Percentiles rank a stretch among this genome's conserved stretches.
Conservation (phyloP, 1,140 invertebrate species). For the Nephotettix cincticeps region DNA sequence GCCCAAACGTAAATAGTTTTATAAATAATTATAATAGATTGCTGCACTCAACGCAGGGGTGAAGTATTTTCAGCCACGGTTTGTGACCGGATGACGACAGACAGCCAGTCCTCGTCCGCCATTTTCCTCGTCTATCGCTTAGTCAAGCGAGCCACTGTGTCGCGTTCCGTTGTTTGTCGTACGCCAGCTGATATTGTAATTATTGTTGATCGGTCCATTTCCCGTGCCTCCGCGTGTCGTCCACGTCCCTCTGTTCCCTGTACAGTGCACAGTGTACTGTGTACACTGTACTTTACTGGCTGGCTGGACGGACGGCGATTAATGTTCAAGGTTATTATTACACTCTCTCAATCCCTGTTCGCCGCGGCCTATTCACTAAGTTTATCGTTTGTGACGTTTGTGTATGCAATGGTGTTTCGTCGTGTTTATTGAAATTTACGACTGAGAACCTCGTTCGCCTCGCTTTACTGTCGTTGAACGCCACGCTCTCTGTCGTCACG, state of each 20-base stretch:
- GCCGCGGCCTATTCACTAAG: background rate
- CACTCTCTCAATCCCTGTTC: background rate
- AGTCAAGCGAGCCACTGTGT: conserved; percentile 12
- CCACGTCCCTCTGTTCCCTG: background rate
- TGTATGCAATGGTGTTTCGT: background rate
- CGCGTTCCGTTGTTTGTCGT: background rate
- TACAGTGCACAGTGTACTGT: background rate
- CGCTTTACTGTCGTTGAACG: background rate
- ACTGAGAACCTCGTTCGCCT: background rate
- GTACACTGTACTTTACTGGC: background rate
- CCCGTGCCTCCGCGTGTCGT: background rate
- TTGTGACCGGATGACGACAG: no score
- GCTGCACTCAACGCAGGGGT: no score
- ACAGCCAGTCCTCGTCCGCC: no score
- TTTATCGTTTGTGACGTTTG: background rate
- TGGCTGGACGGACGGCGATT: background rate
- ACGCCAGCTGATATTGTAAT: background rate
- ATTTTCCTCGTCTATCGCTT: background rate
- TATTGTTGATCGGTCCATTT: no score
- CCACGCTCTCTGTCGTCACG: no score
- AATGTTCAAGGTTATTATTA: conserved; percentile 18
- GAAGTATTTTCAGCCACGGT: no score
- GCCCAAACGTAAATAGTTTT: no score
- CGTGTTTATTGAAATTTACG: background rate
- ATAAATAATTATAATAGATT: no score